Base-by-base conservation (phyloP, 2,113 vertebrate genomes). In the Rhabdornis inornatus region DNA sequence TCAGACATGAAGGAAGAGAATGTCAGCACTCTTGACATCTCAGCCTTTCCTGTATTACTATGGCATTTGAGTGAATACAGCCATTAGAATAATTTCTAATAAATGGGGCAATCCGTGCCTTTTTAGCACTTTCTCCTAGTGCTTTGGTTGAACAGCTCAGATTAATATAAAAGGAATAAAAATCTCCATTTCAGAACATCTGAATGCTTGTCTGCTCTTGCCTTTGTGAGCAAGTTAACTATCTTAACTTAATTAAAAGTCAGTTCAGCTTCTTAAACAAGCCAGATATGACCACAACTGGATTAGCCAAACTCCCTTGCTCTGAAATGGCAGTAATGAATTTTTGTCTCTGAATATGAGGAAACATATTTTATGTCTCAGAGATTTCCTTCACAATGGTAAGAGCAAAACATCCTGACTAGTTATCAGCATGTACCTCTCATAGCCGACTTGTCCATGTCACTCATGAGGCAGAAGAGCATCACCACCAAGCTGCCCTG, bases 1-100 rank as follows among this genome's bases (percentile, higher is more conserved):
- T 61, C 49, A 76, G 50, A 61, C 11, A 39, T 0, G 3, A 83
- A 56, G 21, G 5, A 89, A 82, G 64, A 86, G 39, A 83, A 23
- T 33, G 5, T 42, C 3, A 11, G n/a, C 31, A 21, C 61, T 42
- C 40, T 89, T 78, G 61, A 49, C 52, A 47, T 82, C 31, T 84
- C 65, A 90, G 49, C n/a, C 57, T 79, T 78, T 53, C 57, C 37
- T 60, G 14, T 69, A 11, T 80, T 69, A 53, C 40, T 57, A 5
- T 11, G 25, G 74, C 56, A 22, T 87, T 64, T 1, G 3, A 76
- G 13, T 83, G 74, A 91, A 37, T 52, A 44, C 6, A 79, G 49
- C 57, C 57, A 79, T 83, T 88, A 88, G 61, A 90, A 79, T 65
- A 72, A 83, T 92, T 85, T 85, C 37, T 53, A 79, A 90, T 49